Conservation (phyloP, 1,140 invertebrate species). For the Lepidurus packardi region DNA sequence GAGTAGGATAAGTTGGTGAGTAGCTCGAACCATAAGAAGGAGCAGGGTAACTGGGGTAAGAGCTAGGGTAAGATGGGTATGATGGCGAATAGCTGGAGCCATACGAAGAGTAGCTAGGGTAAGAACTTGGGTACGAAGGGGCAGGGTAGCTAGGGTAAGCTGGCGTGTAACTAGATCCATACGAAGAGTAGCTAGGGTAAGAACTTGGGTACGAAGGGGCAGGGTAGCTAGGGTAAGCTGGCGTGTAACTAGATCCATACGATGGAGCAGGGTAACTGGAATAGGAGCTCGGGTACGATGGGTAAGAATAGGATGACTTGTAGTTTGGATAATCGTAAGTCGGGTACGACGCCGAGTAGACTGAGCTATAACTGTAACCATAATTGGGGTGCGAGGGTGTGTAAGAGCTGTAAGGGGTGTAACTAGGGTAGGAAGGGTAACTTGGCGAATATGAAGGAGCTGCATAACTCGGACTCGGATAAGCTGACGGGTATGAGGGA, state of each 20-base stretch:
- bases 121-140: background rate
- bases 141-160: background rate
- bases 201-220: background rate
- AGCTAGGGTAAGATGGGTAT: background rate
- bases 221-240: background rate
- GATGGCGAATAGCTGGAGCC: no score
- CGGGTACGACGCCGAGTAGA: background rate
- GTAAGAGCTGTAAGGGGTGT: background rate
- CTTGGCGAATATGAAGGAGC: background rate
- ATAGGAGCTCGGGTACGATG: background rate
- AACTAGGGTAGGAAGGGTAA: background rate
- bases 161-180: background rate
- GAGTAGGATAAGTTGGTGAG: background rate
- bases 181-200: background rate
- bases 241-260: background rate
- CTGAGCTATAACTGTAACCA: background rate
- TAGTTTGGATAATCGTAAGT: conserved; percentile 4
- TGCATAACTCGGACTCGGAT: background rate
- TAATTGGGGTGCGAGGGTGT: background rate
- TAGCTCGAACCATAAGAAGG: background rate
- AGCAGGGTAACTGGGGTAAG: background rate
- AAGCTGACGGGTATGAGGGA: background rate
- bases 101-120: background rate
- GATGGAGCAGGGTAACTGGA: background rate
- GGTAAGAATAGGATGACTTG: background rate